phyloP scores from a whole-genome alignment of 2,888 invertebrate species.

The Andrena praecox region DNA sequence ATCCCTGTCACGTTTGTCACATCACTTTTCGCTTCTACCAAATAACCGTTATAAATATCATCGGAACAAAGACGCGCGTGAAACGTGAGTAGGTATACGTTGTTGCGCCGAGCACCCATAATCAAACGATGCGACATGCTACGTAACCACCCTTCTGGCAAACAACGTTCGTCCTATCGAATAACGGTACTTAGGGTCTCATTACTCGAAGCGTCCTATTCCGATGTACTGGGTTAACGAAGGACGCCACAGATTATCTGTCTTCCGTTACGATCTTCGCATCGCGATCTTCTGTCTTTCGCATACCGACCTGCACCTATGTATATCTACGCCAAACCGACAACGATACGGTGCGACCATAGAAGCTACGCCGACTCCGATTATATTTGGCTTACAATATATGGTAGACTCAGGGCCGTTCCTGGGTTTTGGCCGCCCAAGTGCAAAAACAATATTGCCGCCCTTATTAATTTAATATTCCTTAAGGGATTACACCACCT shows the following conservation, averaged over 20 bases:
- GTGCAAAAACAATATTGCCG: too few relatives aligned
- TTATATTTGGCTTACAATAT: constrained; percentile 1
- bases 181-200: constrained; percentile 77
- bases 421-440: too few relatives aligned
- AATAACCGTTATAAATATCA: background rate
- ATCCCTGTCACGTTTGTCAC: background rate
- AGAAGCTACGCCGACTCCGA: constrained; percentile 27
- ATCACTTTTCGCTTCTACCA: background rate
- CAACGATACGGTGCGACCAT: constrained; percentile 6
- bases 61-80: background rate
- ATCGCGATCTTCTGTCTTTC: constrained; percentile 58
- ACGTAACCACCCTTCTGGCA: constrained; percentile 59
- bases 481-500: too few relatives aligned
- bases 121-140: constrained; percentile 50
- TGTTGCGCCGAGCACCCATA: constrained; percentile 43
- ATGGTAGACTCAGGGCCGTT: too few relatives aligned
- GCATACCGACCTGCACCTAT: background rate
- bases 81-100: background rate
- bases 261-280: constrained; percentile 65
- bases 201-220: constrained; percentile 75
- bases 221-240: constrained; percentile 75
- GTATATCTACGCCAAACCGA: constrained; percentile 12
- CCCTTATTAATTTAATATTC: too few relatives aligned
- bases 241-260: constrained; percentile 72
- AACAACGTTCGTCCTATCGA: constrained; percentile 70